Percentiles rank a stretch among this genome's conserved stretches.
These are phyloP conservation scores for Pristionchus japonicus DNA, from an alignment of 2,888 invertebrate genomes.

Conservation along the genomic window DNA sequence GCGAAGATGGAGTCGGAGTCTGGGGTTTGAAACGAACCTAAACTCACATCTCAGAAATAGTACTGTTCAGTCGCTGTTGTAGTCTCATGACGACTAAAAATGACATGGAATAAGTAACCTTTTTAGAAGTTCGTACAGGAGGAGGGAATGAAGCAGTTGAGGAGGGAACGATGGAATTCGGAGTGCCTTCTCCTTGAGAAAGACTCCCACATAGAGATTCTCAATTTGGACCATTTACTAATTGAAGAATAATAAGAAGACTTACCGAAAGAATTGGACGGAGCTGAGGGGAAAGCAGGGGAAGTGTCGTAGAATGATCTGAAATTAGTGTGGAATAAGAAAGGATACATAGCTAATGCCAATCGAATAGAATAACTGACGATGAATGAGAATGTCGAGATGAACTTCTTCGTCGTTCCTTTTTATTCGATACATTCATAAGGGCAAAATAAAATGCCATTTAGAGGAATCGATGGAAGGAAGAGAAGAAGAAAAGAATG, in stretches of 20 bases:
- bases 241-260: background rate
- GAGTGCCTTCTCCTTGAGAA: slow-evolving; percentile 28
- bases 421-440: slow-evolving; percentile 43
- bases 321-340: background rate
- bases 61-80: too few species aligned
- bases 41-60: too few species aligned
- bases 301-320: background rate
- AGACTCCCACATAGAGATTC: background rate
- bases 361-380: background rate
- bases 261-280: slow-evolving; percentile 26
- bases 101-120: background rate
- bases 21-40: slow-evolving; percentile 38
- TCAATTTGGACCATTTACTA: background rate
- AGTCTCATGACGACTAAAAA: too few species aligned
- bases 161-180: background rate
- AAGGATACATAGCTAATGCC: too few species aligned
- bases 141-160: slow-evolving; percentile 27
- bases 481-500: slow-evolving; percentile 20
- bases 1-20: background rate
- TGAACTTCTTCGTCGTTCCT: slow-evolving; percentile 21
- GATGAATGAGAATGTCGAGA: background rate
- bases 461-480: background rate
- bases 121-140: slow-evolving; percentile 13
- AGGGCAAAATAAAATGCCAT: slow-evolving; percentile 47
- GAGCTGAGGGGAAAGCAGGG: background rate